phyloP scores from a whole-genome alignment of 2,113 vertebrate genomes.

The Narcine bancroftii region DNA sequence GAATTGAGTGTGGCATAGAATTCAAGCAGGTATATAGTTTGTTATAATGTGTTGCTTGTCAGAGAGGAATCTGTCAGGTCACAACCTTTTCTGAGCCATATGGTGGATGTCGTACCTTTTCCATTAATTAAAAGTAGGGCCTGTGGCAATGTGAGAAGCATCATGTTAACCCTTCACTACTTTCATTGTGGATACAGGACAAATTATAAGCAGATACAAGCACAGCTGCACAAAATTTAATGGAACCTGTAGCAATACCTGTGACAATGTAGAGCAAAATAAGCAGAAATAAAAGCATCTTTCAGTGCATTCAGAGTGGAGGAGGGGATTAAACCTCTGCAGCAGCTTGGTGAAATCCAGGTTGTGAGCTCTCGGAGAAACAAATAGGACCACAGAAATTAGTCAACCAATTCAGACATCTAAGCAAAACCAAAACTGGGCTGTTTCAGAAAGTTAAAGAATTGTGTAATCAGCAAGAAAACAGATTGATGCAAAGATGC shows the following conservation, averaged over 20 bases:
- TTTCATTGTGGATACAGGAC: background rate
- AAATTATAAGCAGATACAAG: background rate
- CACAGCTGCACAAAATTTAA: background rate
- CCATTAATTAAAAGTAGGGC: slow-evolving; percentile 23
- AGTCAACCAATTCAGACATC: background rate
- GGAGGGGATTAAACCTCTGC: background rate
- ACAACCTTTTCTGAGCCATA: background rate
- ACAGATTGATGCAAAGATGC: background rate
- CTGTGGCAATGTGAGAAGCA: slow-evolving; percentile 6
- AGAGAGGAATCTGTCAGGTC: background rate
- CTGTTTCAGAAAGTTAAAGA: background rate
- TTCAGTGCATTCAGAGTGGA: background rate
- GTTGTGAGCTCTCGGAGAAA: background rate
- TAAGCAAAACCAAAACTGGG: background rate
- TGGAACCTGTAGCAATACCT: background rate
- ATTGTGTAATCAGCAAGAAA: background rate
- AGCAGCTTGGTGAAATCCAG: background rate
- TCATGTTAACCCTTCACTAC: background rate
- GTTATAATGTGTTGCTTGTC: background rate
- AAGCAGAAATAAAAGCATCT: background rate
- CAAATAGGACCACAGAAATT: background rate
- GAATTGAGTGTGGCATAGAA: background rate
- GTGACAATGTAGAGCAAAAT: background rate
- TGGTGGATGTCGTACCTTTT: background rate
- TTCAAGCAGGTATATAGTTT: background rate